Evolutionary conservation across 2,888 invertebrate genomes (phyloP), one percentile per base, ranked within the genome.

Genomic region (Myathropa florea): DNA sequence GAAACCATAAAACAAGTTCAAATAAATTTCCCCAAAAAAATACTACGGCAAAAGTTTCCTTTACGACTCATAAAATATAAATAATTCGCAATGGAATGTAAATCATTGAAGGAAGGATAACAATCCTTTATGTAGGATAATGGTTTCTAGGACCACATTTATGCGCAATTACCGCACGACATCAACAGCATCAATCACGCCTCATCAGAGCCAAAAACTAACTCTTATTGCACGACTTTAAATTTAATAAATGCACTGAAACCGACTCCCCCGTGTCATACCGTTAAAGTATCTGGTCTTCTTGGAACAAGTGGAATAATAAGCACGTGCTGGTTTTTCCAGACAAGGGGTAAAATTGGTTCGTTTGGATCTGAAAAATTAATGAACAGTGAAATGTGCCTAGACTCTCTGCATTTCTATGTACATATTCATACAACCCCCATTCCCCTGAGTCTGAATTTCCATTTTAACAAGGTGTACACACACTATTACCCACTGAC

Each of bases 311-410:
- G 39, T 53, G 39, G 68, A 26, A 78, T 83, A 78, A 73, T 70
- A 79, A 83, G 60, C 79, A 83, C 83, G 79, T 83, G 79, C 68
- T 83, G 73, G 21, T 12, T 55, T 2, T 30, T 28, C 46, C 18
- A 7, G 24, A 57, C 23, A 26, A 12, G 57, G 23, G 64, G 36
- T 4, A 21, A 18, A 64, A 55, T 21, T 18, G 57, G 61, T 33
- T 63, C 46, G 23, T 59, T 79, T 70, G 67, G 68, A 75, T 79
- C 36, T 79, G 73, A 83, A 83, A 79, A 78, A 79, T 83, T 83
- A 70, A 83, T 79, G 73, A 75, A 68, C 33, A 26, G 39, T 72
- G 33, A 78, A 73, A 83, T 73, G 73, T 59, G 59, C 59, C 65
- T 64, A 70, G 64, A 57, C 18, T 33, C 2, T 33, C 33, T 33